Base-by-base conservation (phyloP, 2,888 invertebrate genomes). In the Agrochola lota region DNA sequence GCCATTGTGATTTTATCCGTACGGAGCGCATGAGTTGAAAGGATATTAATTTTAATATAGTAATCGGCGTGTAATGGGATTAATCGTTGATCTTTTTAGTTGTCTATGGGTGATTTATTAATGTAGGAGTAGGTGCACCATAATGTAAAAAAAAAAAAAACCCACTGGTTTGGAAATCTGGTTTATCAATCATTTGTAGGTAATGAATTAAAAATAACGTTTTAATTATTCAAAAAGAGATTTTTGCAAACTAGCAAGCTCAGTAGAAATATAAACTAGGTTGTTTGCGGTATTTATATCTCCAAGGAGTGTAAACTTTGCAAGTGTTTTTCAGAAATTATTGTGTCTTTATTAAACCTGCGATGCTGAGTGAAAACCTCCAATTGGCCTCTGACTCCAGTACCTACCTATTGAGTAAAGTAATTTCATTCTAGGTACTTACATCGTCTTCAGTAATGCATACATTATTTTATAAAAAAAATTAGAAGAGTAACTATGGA, bases 31-130 rank as follows among this genome's bases (percentile, higher is more conserved):
- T 46, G 81, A 88, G 84, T 82, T 81, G 73, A 86, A 85, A 68
- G 74, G 77, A 74, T 80, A 85, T 85, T 84, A 77, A 87, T 90
- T 83, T 83, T 82, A 83, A 67, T 78, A 73, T 68, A 52, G 49
- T 85, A 80, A 87, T 87, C 80, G 66, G 78, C 77, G 62, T 87
- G 69, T 84, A 88, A 87, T 87, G 72, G 72, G 80, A 71, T 85
- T 79, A 82, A 84, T 74, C 68, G 30, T 69, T 85, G 77, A 84
- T 86, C 78, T 74, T 83, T 72, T 83, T 77, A 11, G 60, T 20
- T 74, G 68, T 64, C 17, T 76, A 78, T 71, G 52, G n/a, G 5
- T 86, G 79, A 86, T 84, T 86, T 63, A 74, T 85, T 64, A 69
- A 55, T 40, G 8, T 17, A 7, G 43, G 43, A 46, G 17, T 64